A percentile compares a stretch with the other conserved stretches of the same genome.
Evolutionary conservation across 2,113 vertebrate genomes (phyloP).

Genomic region (Mustela nigripes): DNA sequence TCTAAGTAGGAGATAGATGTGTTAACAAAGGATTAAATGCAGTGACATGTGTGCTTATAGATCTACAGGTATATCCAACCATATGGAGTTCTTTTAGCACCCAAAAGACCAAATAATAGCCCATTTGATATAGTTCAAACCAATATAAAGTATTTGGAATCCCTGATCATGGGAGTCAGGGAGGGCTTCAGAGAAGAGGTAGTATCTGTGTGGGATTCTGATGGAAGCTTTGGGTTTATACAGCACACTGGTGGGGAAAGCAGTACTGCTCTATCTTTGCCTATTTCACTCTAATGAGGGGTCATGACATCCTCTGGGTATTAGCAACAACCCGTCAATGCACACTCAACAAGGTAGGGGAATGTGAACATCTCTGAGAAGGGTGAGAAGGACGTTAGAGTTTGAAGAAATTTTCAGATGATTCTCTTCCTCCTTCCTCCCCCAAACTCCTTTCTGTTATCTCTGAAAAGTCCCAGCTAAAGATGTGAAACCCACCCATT

Average conservation of each 20-base stretch:
- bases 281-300: neutral
- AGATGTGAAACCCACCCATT: neutral
- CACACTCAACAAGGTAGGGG: accelerated
- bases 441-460: neutral
- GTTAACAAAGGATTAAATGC: neutral
- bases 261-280: neutral
- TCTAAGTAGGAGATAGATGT: neutral
- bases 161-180: neutral
- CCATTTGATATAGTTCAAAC: neutral
- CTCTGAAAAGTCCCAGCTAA: neutral
- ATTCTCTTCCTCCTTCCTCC: neutral
- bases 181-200: neutral
- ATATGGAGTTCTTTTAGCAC: neutral
- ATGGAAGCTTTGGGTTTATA: neutral
- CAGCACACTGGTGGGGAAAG: neutral
- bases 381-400: neutral
- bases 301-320: neutral
- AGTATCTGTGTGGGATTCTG: neutral
- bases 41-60: neutral
- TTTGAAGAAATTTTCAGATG: neutral
- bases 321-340: neutral
- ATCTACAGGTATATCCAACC: neutral
- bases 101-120: neutral
- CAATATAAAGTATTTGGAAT: neutral
- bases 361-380: neutral